phyloP scores from a whole-genome alignment of 2,888 invertebrate species.

The Mechanitis mazaeus region DNA sequence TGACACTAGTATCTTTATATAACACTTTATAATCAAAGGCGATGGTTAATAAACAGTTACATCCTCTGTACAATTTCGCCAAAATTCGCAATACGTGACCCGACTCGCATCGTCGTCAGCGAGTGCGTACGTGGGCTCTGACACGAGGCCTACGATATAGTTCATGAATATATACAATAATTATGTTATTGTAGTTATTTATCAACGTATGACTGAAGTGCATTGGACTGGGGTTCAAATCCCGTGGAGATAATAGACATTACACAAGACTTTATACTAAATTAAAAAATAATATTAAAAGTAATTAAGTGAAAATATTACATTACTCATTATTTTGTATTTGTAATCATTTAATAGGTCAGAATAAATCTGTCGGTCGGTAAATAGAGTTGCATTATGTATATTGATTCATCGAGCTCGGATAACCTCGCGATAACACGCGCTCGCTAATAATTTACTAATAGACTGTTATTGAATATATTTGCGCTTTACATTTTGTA shows the following conservation, averaged over 20 bases:
- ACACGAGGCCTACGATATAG: constrained; percentile 11
- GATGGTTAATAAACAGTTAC: constrained; percentile 5
- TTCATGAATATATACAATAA: constrained; percentile 12
- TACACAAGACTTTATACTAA: no score
- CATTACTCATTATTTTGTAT: no score
- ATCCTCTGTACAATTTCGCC: constrained; percentile 6
- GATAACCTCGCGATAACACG: constrained; percentile 37
- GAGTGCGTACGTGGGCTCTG: constrained; percentile 16
- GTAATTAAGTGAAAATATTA: no score
- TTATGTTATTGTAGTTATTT: background rate
- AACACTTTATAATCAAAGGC: no score
- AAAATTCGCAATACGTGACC: constrained; percentile 11
- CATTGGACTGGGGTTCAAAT: no score
- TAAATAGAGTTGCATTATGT: constrained; percentile 24
- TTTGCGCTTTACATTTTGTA: constrained; percentile 9
- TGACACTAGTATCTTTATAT: no score
- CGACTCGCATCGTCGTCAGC: constrained; percentile 1
- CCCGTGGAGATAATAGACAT: no score
- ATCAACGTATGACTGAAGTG: no score
- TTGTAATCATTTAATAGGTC: constrained; percentile 16
- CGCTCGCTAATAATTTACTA: constrained; percentile 23
- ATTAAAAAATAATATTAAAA: no score
- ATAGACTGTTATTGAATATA: constrained; percentile 12
- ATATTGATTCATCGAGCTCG: constrained; percentile 35
- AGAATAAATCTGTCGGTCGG: constrained; percentile 21